A percentile compares a stretch with the other conserved stretches of the same genome.
These are phyloP conservation scores for Channa striata DNA, from an alignment of 2,797 vertebrate genomes.

Conservation along the genomic window DNA sequence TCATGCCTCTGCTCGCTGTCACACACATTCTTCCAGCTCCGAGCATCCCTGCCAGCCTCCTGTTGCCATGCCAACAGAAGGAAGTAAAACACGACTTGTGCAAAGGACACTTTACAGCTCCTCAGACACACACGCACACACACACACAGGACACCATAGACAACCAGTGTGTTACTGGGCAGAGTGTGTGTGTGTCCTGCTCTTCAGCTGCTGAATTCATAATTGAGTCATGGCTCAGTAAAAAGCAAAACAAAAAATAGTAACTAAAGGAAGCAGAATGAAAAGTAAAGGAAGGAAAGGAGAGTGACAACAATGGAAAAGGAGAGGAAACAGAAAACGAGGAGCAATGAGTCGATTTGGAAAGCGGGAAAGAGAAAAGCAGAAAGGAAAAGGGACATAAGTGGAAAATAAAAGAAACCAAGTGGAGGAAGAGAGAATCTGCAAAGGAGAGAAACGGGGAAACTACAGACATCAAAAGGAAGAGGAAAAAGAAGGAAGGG, in stretches of 20 bases:
- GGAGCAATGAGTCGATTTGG: not conserved
- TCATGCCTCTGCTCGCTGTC: not conserved
- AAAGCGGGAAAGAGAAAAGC: too few relatives aligned
- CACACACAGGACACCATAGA: not conserved
- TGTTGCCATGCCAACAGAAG: conserved; percentile 80
- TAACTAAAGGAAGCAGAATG: not conserved
- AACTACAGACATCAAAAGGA: accelerated
- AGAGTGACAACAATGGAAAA: not conserved
- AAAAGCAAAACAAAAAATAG: not conserved
- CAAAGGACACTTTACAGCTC: conserved; percentile 40
- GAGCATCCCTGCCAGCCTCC: conserved; percentile 43
- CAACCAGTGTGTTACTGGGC: conserved; percentile 45
- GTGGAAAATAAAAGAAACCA: not conserved
- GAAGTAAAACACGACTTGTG: conserved; percentile 77
- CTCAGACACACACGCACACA: not conserved
- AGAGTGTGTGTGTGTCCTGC: conserved; percentile 26
- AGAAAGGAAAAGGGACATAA: too few relatives aligned
- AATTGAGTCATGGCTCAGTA: conserved; percentile 6
- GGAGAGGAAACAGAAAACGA: too few relatives aligned
- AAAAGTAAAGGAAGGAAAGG: not conserved
- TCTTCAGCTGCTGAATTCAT: conserved; percentile 28
- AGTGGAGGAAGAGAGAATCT: too few relatives aligned
- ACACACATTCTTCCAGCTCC: not conserved
- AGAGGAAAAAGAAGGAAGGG: too few relatives aligned
- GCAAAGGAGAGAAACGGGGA: not conserved